A percentile compares a stretch with the other conserved stretches of the same genome.
These are phyloP conservation scores for Argya squamiceps DNA, from an alignment of 2,797 vertebrate genomes.

Conservation along the genomic window DNA sequence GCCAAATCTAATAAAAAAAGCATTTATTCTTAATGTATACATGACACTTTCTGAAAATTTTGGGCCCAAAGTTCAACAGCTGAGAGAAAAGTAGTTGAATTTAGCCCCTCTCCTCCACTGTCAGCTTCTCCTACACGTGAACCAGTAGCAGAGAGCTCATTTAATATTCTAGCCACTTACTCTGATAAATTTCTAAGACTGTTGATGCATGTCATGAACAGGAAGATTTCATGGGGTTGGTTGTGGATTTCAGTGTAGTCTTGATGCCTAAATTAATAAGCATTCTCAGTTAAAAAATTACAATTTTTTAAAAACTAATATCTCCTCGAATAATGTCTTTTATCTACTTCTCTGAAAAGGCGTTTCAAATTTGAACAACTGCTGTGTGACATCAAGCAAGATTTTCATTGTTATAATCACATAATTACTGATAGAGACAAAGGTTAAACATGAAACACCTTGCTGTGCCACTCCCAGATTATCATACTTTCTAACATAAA, in stretches of 20 bases:
- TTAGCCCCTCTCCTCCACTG: background rate
- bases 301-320: background rate
- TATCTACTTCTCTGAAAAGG: background rate
- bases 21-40: background rate
- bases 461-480: background rate
- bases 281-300: background rate
- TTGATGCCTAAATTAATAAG: background rate
- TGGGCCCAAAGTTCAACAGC: background rate
- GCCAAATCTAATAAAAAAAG: background rate
- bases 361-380: background rate
- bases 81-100: background rate
- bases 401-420: background rate
- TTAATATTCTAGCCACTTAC: background rate
- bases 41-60: background rate
- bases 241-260: background rate
- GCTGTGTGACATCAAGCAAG: background rate
- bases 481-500: background rate
- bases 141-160: background rate
- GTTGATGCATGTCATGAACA: background rate
- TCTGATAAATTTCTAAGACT: background rate
- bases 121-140: background rate
- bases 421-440: background rate
- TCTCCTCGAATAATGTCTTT: background rate
- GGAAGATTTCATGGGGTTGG: accelerated
- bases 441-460: background rate